Evolutionary conservation across 2,888 invertebrate species (phyloP).

Genomic region (Ochropleura plecta): DNA sequence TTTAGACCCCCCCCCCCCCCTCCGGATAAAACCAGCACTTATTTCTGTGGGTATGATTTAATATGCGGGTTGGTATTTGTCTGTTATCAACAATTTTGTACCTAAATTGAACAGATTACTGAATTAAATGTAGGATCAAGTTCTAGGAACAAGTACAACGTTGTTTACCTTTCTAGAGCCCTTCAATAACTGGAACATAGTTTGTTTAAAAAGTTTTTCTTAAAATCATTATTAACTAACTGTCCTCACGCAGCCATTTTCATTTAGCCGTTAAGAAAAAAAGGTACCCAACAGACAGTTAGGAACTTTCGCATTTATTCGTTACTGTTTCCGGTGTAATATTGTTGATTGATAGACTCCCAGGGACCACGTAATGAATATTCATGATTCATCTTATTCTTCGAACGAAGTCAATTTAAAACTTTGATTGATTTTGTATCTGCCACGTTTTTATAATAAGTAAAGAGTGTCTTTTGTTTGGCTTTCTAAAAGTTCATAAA

Average conservation of each 20-base stretch:
- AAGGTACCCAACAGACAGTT: background rate
- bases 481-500: background rate
- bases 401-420: slow-evolving; percentile 47
- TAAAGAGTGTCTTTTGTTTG: slow-evolving; percentile 12
- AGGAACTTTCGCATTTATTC: background rate
- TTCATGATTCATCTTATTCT: slow-evolving; percentile 39
- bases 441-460: slow-evolving; percentile 13
- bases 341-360: slow-evolving; percentile 30
- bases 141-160: background rate
- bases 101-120: background rate
- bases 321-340: slow-evolving; percentile 4
- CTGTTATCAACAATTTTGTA: slow-evolving; percentile 20
- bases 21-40: background rate
- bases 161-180: slow-evolving; percentile 12
- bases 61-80: background rate
- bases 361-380: slow-evolving; percentile 32
- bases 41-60: slow-evolving; percentile 1
- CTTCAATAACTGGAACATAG: background rate
- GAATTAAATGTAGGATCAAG: slow-evolving; percentile 17
- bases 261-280: background rate
- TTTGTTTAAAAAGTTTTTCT: background rate
- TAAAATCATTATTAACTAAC: background rate
- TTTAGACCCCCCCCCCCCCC: background rate
- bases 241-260: background rate
- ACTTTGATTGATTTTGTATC: slow-evolving; percentile 50